Percentiles rank a stretch among this genome's conserved stretches.
Conservation (phyloP, 2,888 invertebrate genomes). For the Aporophyla nigra region DNA sequence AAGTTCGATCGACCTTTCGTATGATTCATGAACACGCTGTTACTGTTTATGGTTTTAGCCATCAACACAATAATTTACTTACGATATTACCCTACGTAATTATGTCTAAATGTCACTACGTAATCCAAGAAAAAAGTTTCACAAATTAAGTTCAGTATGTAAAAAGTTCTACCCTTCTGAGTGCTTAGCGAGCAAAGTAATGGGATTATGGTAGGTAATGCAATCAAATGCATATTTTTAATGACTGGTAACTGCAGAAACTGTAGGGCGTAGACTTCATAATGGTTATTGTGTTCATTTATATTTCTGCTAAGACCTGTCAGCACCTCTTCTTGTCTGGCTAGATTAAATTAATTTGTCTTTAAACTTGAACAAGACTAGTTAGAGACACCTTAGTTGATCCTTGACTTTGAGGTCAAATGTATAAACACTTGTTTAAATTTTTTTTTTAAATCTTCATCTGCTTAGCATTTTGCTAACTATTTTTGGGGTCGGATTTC, state of each 20-base stretch:
- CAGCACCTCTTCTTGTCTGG: conserved; percentile 11
- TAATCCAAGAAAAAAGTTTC: neutral
- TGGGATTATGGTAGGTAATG: neutral
- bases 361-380: conserved; percentile 3
- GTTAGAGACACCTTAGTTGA: conserved; percentile 2
- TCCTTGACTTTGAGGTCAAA: conserved; percentile 34
- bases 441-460: too few relatives aligned
- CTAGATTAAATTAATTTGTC: conserved; percentile 25
- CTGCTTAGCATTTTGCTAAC: too few relatives aligned
- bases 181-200: conserved; percentile 17
- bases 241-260: neutral
- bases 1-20: conserved; percentile 63
- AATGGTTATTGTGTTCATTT: conserved; percentile 10
- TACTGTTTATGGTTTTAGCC: conserved; percentile 49
- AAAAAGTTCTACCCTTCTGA: neutral
- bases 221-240: conserved; percentile 30
- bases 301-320: conserved; percentile 28
- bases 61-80: conserved; percentile 54
- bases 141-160: neutral
- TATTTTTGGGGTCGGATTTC: too few relatives aligned
- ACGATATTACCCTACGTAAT: conserved; percentile 7
- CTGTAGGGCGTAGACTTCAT: neutral
- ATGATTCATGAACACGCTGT: conserved; percentile 59
- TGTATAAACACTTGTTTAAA: neutral
- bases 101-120: conserved; percentile 27